Percentiles rank a stretch among this genome's conserved stretches.
phyloP scores from a whole-genome alignment of 2,113 vertebrate species.

The Hyla sarda region DNA sequence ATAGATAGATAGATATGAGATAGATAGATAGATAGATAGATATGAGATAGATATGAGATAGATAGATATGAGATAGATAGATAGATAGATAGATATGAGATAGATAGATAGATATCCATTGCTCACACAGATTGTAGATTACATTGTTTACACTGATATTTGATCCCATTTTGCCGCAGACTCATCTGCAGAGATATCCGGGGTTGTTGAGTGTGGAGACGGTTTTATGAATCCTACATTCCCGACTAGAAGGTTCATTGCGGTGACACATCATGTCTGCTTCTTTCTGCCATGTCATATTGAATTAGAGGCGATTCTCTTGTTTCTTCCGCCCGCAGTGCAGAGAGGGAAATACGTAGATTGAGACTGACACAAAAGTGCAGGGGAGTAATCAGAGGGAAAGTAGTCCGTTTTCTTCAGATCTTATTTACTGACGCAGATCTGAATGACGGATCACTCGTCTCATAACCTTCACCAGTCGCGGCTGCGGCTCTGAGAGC shows the following conservation, averaged over 20 bases:
- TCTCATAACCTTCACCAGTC: constrained; percentile 64
- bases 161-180: background rate
- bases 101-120: too few species aligned
- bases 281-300: constrained; percentile 70
- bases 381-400: constrained; percentile 68
- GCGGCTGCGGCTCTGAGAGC: constrained; percentile 57
- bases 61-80: too few species aligned
- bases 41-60: too few species aligned
- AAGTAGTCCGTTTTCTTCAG: constrained; percentile 65
- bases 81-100: too few species aligned
- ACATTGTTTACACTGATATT: background rate
- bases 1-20: too few species aligned
- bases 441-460: constrained; percentile 65
- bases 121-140: too few species aligned
- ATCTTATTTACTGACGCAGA: constrained; percentile 64
- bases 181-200: background rate
- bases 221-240: background rate
- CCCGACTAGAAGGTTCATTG: constrained; percentile 54
- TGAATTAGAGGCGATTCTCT: constrained; percentile 64
- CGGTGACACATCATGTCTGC: constrained; percentile 68
- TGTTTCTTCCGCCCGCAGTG: constrained; percentile 61
- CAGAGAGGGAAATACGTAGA: constrained; percentile 57
- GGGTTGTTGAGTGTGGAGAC: background rate
- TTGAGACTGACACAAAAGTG: constrained; percentile 68
- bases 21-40: too few species aligned